phyloP scores from a whole-genome alignment of 2,797 vertebrate genomes.

The Enteromius paludinosus region DNA sequence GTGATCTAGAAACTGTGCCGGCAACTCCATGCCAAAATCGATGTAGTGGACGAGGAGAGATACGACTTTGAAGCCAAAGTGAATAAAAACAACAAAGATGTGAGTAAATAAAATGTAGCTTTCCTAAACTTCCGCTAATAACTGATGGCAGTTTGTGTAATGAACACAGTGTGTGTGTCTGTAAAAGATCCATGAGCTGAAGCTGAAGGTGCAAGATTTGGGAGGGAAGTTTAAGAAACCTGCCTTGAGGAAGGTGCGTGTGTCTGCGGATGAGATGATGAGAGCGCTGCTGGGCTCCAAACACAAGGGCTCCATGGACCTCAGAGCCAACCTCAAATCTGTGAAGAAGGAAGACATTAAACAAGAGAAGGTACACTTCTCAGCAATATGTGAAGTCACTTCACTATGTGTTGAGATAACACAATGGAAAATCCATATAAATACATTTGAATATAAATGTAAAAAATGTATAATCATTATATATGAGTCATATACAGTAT shows the following conservation, averaged over 20 bases:
- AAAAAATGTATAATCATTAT: too few relatives aligned
- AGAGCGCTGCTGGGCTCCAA: constrained; percentile 70
- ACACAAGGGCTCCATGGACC: constrained; percentile 71
- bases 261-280: constrained; percentile 73
- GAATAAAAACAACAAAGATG: constrained; percentile 68
- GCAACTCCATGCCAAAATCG: constrained; percentile 67
- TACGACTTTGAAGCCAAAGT: constrained; percentile 72
- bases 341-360: constrained; percentile 73
- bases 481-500: too few relatives aligned
- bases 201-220: constrained; percentile 68
- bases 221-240: constrained; percentile 74
- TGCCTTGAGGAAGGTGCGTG: constrained; percentile 69
- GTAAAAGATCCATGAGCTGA: constrained; percentile 68
- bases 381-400: neutral
- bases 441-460: too few relatives aligned
- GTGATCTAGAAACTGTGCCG: constrained; percentile 66
- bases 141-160: neutral
- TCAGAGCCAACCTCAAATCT: constrained; percentile 70
- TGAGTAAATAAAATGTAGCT: constrained; percentile 39
- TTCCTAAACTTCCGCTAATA: neutral
- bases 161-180: constrained; percentile 4
- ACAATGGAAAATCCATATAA: neutral
- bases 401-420: neutral
- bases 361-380: constrained; percentile 66
- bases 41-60: constrained; percentile 70